Base-by-base conservation (phyloP, 2,888 invertebrate genomes). In the Cancer borealis region DNA sequence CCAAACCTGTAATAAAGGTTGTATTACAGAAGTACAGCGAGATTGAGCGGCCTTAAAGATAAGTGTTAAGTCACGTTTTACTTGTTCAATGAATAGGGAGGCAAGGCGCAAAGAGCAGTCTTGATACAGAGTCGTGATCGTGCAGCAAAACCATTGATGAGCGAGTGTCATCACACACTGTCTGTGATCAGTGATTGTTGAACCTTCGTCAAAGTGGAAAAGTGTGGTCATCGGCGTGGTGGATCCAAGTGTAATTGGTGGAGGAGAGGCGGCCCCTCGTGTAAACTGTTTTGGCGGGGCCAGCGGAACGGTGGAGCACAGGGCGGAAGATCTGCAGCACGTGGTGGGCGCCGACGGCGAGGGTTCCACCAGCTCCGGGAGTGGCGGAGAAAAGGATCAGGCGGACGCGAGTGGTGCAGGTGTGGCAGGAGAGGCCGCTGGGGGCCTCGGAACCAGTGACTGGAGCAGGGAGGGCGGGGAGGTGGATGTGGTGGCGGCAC, bases 401-500 rank as follows among this genome's bases (percentile, higher is more conserved):
- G 92, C 8, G 30, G 93, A 73, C 45, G 92, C 66, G 88, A 84
- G 66, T 47, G 91, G 91, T 87, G 93, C 87, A 21, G 92, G 66
- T 49, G 91, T 84, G 79, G 93, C 49, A 54, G 87, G 91, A 60
- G 93, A 87, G 92, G 93, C 90, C 49, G 93, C 79, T 1, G 93
- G 21, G 79, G 90, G 73, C 90, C 49, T 93, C 79, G 93, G 93
- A 90, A n/a, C 47, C 5, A 39, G 88, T 39, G 92, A 54, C 14
- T 87, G 92, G 54, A 30, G 54, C 49, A 90, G 66, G 30, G 90
- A 90, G 66, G 93, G 46, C 45, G 79, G 93, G 47, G 93, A 93
- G 92, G 54, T 93, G 93, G 93, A 93, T 91, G 93, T 91, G 88
- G 93, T 93, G 93, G 88, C 93, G 88, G 93, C 93, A 8, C 91